These are phyloP conservation scores for Athene noctua DNA, from an alignment of 2,113 vertebrate genomes.

Conservation along the genomic window DNA sequence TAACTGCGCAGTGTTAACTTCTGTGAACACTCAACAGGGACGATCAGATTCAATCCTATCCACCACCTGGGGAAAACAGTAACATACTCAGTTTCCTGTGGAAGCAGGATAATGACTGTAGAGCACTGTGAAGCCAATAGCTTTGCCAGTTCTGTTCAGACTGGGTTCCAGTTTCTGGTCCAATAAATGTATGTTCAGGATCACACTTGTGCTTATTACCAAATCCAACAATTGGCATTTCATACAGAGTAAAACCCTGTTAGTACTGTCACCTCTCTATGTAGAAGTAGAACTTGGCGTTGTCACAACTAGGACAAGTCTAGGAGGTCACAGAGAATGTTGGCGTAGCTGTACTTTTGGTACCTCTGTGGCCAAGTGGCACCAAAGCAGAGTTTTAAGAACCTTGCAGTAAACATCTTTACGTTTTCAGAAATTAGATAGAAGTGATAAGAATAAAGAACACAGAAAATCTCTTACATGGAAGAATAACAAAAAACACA, in stretches of 20 bases:
- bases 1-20: background rate
- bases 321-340: background rate
- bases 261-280: background rate
- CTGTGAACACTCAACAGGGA: background rate
- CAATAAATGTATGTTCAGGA: background rate
- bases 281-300: accelerated
- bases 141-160: background rate
- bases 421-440: background rate
- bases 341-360: background rate
- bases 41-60: background rate
- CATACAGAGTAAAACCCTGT: background rate
- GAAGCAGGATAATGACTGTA: accelerated
- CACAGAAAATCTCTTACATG: background rate
- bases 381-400: background rate
- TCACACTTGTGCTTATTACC: background rate
- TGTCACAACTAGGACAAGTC: background rate
- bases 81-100: background rate
- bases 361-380: background rate
- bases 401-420: background rate
- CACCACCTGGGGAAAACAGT: background rate
- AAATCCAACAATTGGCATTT: background rate
- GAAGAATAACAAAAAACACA: background rate
- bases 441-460: background rate
- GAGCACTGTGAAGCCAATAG: background rate
- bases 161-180: background rate